These are phyloP conservation scores for Pseudococcus longispinus DNA, from an alignment of 2,888 invertebrate species.

Conservation along the genomic window DNA sequence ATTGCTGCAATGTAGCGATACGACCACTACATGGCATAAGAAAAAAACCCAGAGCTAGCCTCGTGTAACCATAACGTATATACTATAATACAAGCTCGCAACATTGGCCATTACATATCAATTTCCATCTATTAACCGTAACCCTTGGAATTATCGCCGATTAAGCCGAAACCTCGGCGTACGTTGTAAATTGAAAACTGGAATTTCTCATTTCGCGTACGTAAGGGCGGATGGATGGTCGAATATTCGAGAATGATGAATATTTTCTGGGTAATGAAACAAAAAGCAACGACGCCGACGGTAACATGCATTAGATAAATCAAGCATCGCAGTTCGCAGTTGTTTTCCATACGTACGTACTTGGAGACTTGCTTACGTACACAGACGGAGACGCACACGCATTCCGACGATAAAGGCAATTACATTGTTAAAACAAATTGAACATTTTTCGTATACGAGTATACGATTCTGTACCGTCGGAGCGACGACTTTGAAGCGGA, in stretches of 20 bases:
- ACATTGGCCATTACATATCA: constrained; percentile 25
- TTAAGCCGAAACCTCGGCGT: constrained; percentile 2
- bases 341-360: background rate
- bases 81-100: background rate
- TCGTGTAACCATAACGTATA: background rate
- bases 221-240: background rate
- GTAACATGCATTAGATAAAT: background rate
- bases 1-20: background rate
- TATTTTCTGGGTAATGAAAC: constrained; percentile 1
- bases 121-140: constrained; percentile 14
- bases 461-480: background rate
- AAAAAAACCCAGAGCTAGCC: background rate
- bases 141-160: constrained; percentile 33
- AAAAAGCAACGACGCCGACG: background rate
- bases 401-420: constrained; percentile 34
- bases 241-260: background rate
- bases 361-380: background rate
- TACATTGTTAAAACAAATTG: constrained; percentile 38
- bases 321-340: constrained; percentile 8
- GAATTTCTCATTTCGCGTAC: background rate
- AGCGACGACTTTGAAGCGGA: constrained; percentile 28
- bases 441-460: constrained; percentile 5
- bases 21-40: background rate
- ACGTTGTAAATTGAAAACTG: constrained; percentile 15
- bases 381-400: background rate